Percentiles rank a stretch among this genome's conserved stretches.
Conservation (phyloP, 2,888 invertebrate genomes). For the Mesoligia furuncula region DNA sequence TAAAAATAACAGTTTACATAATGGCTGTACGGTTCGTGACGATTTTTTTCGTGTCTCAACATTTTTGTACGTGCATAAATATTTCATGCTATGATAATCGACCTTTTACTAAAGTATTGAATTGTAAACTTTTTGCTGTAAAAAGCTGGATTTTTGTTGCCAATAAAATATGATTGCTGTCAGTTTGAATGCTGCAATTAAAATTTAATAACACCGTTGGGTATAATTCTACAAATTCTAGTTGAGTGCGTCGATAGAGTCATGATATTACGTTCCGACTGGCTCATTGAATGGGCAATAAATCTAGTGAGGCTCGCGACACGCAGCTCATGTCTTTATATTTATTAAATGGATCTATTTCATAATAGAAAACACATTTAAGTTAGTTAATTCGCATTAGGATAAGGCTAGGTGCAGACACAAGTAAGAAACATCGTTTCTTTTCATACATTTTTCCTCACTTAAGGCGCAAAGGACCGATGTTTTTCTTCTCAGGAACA, state of each 20-base stretch:
- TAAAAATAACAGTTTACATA: conserved; percentile 86
- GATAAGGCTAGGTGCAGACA: conserved; percentile 30
- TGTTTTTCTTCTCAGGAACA: conserved; percentile 47
- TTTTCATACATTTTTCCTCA: conserved; percentile 22
- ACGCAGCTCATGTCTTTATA: conserved; percentile 49
- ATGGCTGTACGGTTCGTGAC: conserved; percentile 78
- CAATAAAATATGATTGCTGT: conserved; percentile 55
- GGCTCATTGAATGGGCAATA: conserved; percentile 50
- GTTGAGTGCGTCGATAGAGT: conserved; percentile 45
- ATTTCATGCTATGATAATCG: conserved; percentile 72
- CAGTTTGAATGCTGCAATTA: conserved; percentile 61
- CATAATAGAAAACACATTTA: conserved; percentile 41
- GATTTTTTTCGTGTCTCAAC: conserved; percentile 67
- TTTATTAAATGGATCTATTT: conserved; percentile 48
- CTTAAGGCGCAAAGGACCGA: conserved; percentile 1
- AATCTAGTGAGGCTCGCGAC: conserved; percentile 40
- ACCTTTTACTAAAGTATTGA: conserved; percentile 71
- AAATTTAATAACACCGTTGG: conserved; percentile 54
- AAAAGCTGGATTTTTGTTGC: conserved; percentile 54
- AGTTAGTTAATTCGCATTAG: conserved; percentile 29
- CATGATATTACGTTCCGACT: conserved; percentile 40
- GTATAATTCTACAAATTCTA: conserved; percentile 51
- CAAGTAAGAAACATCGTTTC: conserved; percentile 12
- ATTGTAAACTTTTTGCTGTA: conserved; percentile 60
- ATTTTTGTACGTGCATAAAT: conserved; percentile 77